Percentiles rank a stretch among this genome's conserved stretches.
phyloP scores from a whole-genome alignment of 2,888 invertebrate genomes.

The Chaitophorus viminalis region DNA sequence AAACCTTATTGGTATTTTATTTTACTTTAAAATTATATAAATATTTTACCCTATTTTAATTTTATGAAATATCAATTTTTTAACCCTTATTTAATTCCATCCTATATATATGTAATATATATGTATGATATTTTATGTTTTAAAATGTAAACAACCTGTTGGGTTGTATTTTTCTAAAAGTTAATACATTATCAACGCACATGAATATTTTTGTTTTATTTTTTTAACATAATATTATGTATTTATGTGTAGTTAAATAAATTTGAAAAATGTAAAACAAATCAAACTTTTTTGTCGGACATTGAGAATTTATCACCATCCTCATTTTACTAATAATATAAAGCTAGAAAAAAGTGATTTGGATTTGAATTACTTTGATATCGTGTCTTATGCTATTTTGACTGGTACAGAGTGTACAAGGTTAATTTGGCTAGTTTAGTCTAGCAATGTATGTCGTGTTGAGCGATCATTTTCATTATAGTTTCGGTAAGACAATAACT shows the following conservation, averaged over 20 bases:
- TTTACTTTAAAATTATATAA: background rate
- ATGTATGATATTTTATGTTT: slow-evolving; percentile 3
- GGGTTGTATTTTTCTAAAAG: slow-evolving; percentile 11
- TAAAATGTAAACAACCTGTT: background rate
- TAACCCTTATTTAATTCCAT: slow-evolving; percentile 25
- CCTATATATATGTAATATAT: too few species aligned
- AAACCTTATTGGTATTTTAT: background rate
- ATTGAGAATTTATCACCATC: background rate
- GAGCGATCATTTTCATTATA: too few species aligned
- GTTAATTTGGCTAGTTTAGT: too few species aligned
- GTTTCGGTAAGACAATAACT: too few species aligned
- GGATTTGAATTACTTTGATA: too few species aligned
- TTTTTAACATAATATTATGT: slow-evolving; percentile 36
- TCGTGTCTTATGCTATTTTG: too few species aligned
- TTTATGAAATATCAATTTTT: background rate
- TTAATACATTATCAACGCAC: slow-evolving; percentile 15
- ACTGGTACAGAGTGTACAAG: too few species aligned
- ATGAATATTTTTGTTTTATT: slow-evolving; percentile 18
- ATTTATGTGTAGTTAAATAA: background rate
- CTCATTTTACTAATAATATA: too few species aligned
- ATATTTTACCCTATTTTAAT: slow-evolving; percentile 5
- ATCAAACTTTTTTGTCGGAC: background rate
- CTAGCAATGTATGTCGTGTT: too few species aligned
- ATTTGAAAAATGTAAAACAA: background rate
- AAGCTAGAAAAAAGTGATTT: too few species aligned